Base-by-base conservation (phyloP, 2,113 vertebrate genomes). In the Mohoua ochrocephala region DNA sequence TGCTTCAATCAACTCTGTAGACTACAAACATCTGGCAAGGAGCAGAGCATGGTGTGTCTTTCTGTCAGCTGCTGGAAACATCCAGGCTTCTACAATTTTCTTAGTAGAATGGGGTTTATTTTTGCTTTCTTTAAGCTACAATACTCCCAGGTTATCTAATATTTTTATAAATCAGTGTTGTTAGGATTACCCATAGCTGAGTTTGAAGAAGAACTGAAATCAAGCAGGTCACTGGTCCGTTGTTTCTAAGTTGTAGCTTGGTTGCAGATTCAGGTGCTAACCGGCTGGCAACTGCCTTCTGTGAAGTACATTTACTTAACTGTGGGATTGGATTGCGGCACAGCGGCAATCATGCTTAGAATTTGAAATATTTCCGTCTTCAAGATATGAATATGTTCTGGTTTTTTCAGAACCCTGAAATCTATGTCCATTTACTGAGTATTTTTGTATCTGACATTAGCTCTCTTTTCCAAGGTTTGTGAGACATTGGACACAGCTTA, bases 381-480 rank as follows among this genome's bases (percentile, higher is more conserved):
- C 24, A 53, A 49, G 16, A 19, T 2, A 8, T 21, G 22, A 47
- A 69, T 37, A 33, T 31, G 5, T 3, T 42, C 61, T 47, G 15
- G 5, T 3, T 26, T 64, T 57, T 63, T 16, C 50, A 85, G 35
- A 80, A 73, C 13, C 5, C 18, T 60, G 52, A 52, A 15, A 59
- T 19, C 42, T 45, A 22, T 56, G 50, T n/a, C 18, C 21, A 27
- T 82, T 50, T 70, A 22, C 4, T 63, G 42, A 31, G 4, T 28
- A 35, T 21, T 75, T 83, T 77, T 53, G 9, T 53, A 31, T 65
- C 22, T 37, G 9, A 11, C 22, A 24, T 24, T 35, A 31, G 7
- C 0, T 0, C 5, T 52, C 6, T 50, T 83, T 89, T 77, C 26
- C 24, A 8, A 28, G 0, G 0, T 52, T 57, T 69, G 8, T 57